A percentile compares a stretch with the other conserved stretches of the same genome.
Conservation (phyloP, 2,888 invertebrate species). For the Hirtodrosophila histrioides region DNA sequence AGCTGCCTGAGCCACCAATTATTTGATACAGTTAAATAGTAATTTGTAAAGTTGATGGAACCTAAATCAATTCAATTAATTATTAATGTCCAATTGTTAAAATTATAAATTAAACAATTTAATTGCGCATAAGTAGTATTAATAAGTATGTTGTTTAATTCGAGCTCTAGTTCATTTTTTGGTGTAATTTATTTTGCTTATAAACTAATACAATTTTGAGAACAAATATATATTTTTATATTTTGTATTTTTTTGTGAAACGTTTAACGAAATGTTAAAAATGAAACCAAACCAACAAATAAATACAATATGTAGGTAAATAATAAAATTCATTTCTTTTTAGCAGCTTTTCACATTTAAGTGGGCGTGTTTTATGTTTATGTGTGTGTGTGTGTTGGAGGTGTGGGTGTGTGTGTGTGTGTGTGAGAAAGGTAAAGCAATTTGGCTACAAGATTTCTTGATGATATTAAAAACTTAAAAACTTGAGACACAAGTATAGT, state of each 20-base stretch:
- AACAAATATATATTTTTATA: conserved; percentile 10
- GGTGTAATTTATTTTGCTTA: conserved; percentile 37
- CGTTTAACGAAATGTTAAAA: conserved; percentile 47
- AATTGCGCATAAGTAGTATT: conserved; percentile 8
- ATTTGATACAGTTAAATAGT: conserved; percentile 23
- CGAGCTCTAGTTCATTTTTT: conserved; percentile 15
- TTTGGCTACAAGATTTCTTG: conserved; percentile 36
- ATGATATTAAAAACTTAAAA: conserved; percentile 37
- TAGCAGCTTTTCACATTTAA: conserved; percentile 59
- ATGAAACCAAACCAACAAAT: conserved; percentile 66
- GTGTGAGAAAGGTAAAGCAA: conserved; percentile 45
- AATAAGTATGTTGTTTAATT: conserved; percentile 11
- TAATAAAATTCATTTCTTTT: conserved; percentile 26
- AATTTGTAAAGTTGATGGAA: conserved; percentile 1
- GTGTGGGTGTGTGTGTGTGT: conserved; percentile 28
- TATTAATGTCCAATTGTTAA: conserved; percentile 48
- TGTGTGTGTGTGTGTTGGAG: conserved; percentile 30
- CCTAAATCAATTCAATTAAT: conserved; percentile 5
- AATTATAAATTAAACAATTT: conserved; percentile 37
- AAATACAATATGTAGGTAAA: conserved; percentile 24
- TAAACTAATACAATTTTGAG: conserved; percentile 53
- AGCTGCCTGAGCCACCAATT: conserved; percentile 12
- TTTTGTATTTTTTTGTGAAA: conserved; percentile 40
- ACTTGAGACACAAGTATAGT: conserved; percentile 28
- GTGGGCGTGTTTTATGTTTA: conserved; percentile 34